Evolutionary conservation across 2,888 invertebrate genomes (phyloP).

Genomic region (Steinernema carpocapsae): DNA sequence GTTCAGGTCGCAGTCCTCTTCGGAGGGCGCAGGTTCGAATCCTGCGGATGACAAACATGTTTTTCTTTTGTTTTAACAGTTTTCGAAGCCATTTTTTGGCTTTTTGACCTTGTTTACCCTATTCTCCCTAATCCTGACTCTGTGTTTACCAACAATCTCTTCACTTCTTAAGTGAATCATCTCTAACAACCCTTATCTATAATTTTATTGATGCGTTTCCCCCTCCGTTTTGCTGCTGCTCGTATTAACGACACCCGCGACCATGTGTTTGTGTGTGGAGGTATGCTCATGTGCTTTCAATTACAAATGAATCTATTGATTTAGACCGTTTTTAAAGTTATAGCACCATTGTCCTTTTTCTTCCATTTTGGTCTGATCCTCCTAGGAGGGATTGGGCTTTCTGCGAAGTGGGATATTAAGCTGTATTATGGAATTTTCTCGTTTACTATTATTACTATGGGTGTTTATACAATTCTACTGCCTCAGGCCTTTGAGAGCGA

Average conservation of each 20-base stretch:
- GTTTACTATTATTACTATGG: background rate
- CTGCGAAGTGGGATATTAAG: background rate
- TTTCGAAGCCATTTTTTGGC: no score
- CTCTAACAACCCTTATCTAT: no score
- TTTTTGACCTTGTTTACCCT: no score
- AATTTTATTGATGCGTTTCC: no score
- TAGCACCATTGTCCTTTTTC: background rate
- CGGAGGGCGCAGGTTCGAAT: constrained; percentile 61
- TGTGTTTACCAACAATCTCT: no score
- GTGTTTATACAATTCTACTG: background rate
- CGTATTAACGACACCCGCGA: background rate
- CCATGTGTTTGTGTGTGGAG: constrained; percentile 5
- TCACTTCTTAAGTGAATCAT: no score
- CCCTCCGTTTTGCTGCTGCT: no score
- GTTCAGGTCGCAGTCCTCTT: constrained; percentile 79
- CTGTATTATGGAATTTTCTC: constrained; percentile 18
- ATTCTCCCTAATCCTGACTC: no score
- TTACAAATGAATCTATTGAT: background rate
- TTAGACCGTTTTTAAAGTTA: background rate
- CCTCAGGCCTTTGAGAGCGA: constrained; percentile 11
- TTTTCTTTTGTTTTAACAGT: no score
- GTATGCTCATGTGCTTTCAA: background rate
- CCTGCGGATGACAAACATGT: constrained; percentile 52
- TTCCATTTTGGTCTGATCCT: constrained; percentile 26
- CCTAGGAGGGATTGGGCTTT: background rate